These are phyloP conservation scores for Limnephilus lunatus DNA, from an alignment of 2,888 invertebrate genomes.

Conservation along the genomic window DNA sequence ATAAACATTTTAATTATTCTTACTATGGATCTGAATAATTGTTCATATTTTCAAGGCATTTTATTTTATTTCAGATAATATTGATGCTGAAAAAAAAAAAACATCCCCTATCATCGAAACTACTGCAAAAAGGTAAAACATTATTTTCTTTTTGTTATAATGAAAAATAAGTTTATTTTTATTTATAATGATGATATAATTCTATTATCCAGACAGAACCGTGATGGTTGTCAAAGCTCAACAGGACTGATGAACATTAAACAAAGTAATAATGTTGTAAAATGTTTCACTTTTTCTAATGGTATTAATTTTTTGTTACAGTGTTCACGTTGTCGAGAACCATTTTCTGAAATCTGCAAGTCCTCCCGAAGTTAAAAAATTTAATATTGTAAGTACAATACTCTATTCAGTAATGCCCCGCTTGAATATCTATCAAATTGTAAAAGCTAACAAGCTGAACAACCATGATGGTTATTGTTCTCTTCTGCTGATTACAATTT, in stretches of 20 bases:
- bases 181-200: constrained; percentile 56
- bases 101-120: neutral
- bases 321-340: constrained; percentile 42
- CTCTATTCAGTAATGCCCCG: too few relatives aligned
- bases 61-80: neutral
- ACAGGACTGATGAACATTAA: constrained; percentile 68
- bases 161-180: neutral
- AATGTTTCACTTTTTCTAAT: neutral
- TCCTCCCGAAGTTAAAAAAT: neutral
- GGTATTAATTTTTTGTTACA: neutral
- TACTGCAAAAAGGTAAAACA: neutral
- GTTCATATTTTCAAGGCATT: neutral
- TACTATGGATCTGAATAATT: neutral
- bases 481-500: too few relatives aligned
- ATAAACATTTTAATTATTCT: neutral
- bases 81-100: neutral
- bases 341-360: constrained; percentile 35
- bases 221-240: constrained; percentile 68
- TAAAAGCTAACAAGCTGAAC: too few relatives aligned
- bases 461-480: too few relatives aligned
- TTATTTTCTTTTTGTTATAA: neutral
- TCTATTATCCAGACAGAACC: constrained; percentile 51
- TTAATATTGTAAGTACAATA: neutral
- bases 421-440: too few relatives aligned
- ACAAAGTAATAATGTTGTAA: too few relatives aligned